Base-by-base conservation (phyloP, 2,888 invertebrate species). In the Luperina nickerlii region DNA sequence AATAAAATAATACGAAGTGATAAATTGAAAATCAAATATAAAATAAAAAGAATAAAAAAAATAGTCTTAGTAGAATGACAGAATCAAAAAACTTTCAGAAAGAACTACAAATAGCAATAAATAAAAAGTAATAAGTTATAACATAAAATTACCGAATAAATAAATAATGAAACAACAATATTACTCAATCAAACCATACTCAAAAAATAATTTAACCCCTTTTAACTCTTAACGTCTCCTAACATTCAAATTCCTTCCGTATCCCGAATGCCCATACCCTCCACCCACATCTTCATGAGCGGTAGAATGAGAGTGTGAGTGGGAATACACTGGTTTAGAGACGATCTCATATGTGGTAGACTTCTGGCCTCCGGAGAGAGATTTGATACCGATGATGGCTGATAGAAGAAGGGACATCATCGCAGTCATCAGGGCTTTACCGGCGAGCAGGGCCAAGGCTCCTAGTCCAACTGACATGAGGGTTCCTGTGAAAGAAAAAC, bases 311-410 rank as follows among this genome's bases (percentile, higher is more conserved):
- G 97, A 96, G 79, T 97, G 97, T 8, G 97, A 96, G 48, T 98
- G 98, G 1, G 98, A 97, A 92, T 98, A 98, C 0, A 98, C 97
- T 0, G 98, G 98, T 89, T 98, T 98, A 66, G 98, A 98, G 13
- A 98, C 98, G 82, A 98, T 98, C 95, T 98, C 98, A 92, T 98
- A 98, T 0, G 98, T 98, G 15, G 98, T 98, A 18, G 98, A 97
- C 91, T 98, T 98, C 83, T 98, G 97, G 1, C 98, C 98, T 6
- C 97, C 97, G 1, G 98, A 97, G 32, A 98, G 94, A 0, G 98
- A 97, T 91, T 98, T 98, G 78, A 98, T 95, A 0, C 98, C 98
- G 78, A 98, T 97, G 83, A 98, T 98, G 0, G 98, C 98, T 0
- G 98, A 98, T 0, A 98, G 95, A 87, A 98, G 97, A 0, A 98